These are phyloP conservation scores for Dysdera silvatica DNA, from an alignment of 1,140 invertebrate species.

Conservation along the genomic window DNA sequence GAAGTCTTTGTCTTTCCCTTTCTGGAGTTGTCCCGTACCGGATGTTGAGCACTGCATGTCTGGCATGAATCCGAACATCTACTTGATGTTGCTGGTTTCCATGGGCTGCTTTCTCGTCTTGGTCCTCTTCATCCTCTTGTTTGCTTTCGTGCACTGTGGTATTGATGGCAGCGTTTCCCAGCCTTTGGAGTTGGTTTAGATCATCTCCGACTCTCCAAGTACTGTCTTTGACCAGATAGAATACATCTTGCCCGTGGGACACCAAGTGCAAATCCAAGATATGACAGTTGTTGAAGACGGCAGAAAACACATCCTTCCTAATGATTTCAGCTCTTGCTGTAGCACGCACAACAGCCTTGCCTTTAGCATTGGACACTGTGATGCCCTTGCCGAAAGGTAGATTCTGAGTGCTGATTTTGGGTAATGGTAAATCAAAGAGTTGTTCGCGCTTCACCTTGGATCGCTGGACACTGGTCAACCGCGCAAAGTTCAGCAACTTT, in stretches of 20 bases:
- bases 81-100: conserved; percentile 28
- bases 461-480: conserved; percentile 25
- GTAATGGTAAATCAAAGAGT: conserved; percentile 20
- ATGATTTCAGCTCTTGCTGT: conserved; percentile 54
- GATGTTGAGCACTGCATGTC: conserved; percentile 80
- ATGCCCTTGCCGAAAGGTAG: conserved; percentile 58
- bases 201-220: conserved; percentile 61
- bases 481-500: conserved; percentile 27
- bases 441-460: conserved; percentile 32
- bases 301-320: conserved; percentile 81
- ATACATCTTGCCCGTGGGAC: conserved; percentile 79
- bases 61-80: conserved; percentile 73
- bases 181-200: conserved; percentile 59
- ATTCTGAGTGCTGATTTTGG: conserved; percentile 32
- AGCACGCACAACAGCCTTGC: conserved; percentile 57
- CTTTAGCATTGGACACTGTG: conserved; percentile 66
- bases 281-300: conserved; percentile 85
- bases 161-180: conserved; percentile 79
- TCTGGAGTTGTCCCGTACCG: conserved; percentile 81
- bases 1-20: conserved; percentile 64
- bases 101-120: background rate
- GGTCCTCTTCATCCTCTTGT: conserved; percentile 13
- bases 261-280: conserved; percentile 83
- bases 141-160: conserved; percentile 64
- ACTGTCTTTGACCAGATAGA: conserved; percentile 85